phyloP scores from a whole-genome alignment of 2,888 invertebrate species.

The Agrotis clavis region DNA sequence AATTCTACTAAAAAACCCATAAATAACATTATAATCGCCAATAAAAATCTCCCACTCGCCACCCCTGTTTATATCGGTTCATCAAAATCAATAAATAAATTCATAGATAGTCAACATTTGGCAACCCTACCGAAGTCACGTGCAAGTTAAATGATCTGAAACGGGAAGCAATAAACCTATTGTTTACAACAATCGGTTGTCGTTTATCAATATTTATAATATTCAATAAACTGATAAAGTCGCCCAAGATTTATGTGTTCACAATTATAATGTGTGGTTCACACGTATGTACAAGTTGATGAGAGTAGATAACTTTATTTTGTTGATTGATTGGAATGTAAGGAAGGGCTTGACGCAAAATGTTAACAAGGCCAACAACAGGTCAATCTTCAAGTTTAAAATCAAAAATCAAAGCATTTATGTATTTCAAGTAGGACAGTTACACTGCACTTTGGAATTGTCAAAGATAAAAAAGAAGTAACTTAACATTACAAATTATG shows the following conservation, averaged over 20 bases:
- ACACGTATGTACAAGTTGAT: constrained; percentile 33
- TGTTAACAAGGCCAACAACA: too few species aligned
- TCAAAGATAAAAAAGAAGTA: too few species aligned
- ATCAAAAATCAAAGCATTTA: too few species aligned
- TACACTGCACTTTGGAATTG: too few species aligned
- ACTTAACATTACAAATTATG: too few species aligned
- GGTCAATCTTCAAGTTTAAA: too few species aligned
- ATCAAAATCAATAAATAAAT: constrained; percentile 75
- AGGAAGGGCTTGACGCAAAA: too few species aligned
- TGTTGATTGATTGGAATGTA: background rate
- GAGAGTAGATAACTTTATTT: background rate
- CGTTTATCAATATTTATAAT: constrained; percentile 86
- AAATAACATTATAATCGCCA: constrained; percentile 54
- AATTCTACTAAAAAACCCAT: constrained; percentile 31
- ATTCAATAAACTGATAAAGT: constrained; percentile 75
- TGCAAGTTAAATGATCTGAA: constrained; percentile 86
- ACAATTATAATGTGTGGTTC: constrained; percentile 44
- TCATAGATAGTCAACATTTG: constrained; percentile 78
- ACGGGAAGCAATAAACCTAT: constrained; percentile 88
- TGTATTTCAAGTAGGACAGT: too few species aligned
- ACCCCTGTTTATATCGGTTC: constrained; percentile 53
- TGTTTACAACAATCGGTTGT: constrained; percentile 84
- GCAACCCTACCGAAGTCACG: constrained; percentile 85
- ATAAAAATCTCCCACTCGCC: constrained; percentile 54
- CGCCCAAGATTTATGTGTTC: constrained; percentile 57